Evolutionary conservation across 1,140 invertebrate species (phyloP).

Genomic region (Brachionus asplanchnoidis): DNA sequence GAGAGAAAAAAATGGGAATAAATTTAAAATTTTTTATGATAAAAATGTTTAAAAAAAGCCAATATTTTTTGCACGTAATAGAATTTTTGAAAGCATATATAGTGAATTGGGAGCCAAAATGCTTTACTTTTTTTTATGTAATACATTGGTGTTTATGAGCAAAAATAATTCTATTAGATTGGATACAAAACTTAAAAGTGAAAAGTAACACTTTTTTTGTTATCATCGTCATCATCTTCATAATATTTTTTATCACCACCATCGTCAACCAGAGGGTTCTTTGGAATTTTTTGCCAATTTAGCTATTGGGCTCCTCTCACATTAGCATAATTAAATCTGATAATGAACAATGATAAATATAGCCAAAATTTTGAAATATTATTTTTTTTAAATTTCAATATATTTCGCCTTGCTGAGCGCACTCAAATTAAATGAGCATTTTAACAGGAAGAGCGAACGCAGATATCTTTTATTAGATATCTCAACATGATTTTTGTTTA

Average conservation of each 20-base stretch:
- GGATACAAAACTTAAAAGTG: background rate
- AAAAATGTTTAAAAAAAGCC: conserved; percentile 8
- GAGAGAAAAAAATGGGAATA: background rate
- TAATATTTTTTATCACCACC: background rate
- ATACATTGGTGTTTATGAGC: background rate
- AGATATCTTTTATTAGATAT: background rate
- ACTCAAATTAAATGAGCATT: background rate
- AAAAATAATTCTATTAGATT: background rate
- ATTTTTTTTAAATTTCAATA: background rate
- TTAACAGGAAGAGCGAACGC: background rate
- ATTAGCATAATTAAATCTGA: conserved; percentile 39
- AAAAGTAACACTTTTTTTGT: background rate
- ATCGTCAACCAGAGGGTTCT: background rate
- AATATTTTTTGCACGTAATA: conserved; percentile 36
- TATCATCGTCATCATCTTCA: background rate
- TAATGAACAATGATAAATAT: conserved; percentile 18
- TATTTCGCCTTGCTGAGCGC: background rate
- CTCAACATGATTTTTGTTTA: background rate
- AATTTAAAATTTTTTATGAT: conserved; percentile 22
- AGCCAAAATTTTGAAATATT: conserved; percentile 12
- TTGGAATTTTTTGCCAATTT: background rate
- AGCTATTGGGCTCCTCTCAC: background rate
- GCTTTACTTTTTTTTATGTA: conserved; percentile 17
- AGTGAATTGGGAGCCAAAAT: background rate
- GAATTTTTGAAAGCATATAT: background rate